Evolutionary conservation across 2,113 vertebrate genomes (phyloP).

Genomic region (Jaculus jaculus): DNA sequence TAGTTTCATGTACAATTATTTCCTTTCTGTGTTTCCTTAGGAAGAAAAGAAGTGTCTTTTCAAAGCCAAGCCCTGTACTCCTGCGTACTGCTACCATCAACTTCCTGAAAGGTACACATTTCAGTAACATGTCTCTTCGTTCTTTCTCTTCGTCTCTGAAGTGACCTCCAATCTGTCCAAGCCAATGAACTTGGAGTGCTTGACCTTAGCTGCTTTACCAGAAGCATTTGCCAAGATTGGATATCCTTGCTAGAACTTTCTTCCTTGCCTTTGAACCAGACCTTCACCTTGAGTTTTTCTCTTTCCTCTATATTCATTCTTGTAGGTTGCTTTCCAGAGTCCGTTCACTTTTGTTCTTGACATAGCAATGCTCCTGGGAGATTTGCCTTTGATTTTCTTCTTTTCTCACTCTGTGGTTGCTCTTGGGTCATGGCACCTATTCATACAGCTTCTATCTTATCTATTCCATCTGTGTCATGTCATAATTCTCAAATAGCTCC

Average conservation of each 20-base stretch:
- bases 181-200: neutral
- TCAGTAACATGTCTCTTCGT: neutral
- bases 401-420: neutral
- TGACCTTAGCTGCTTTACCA: neutral
- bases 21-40: neutral
- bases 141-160: neutral
- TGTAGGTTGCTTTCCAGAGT: neutral
- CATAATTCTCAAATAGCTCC: neutral
- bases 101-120: neutral
- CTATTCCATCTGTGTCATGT: neutral
- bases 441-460: neutral
- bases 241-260: slow-evolving; percentile 17
- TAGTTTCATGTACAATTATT: slow-evolving; percentile 28
- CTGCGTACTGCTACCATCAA: neutral
- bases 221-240: slow-evolving; percentile 15
- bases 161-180: neutral
- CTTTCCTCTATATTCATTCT: neutral
- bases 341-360: neutral
- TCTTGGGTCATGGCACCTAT: neutral
- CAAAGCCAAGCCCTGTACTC: neutral
- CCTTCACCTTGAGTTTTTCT: neutral
- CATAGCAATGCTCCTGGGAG: neutral
- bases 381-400: neutral
- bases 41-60: slow-evolving; percentile 38
- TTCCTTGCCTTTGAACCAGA: neutral